Percentiles rank a stretch among this genome's conserved stretches.
These are phyloP conservation scores for Pipistrellus kuhlii DNA, from an alignment of 2,797 vertebrate species.

Conservation along the genomic window DNA sequence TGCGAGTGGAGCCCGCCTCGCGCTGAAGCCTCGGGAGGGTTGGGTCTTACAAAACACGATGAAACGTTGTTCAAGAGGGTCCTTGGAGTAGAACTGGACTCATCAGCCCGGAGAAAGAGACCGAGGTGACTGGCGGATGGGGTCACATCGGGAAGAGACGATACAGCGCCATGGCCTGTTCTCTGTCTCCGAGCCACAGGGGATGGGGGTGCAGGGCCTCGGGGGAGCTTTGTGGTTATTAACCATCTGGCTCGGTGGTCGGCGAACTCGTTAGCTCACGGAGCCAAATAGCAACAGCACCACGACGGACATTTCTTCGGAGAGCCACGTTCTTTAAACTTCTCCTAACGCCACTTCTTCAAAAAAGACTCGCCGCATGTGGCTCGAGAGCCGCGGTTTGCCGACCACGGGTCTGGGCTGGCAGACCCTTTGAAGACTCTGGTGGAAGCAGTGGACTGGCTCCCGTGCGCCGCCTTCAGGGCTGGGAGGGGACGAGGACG, in stretches of 20 bases:
- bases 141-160: background rate
- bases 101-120: slow-evolving; percentile 1
- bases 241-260: background rate
- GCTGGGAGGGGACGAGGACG: background rate
- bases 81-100: background rate
- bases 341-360: too few species aligned
- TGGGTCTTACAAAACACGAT: slow-evolving; percentile 28
- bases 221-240: background rate
- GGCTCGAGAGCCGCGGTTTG: too few species aligned
- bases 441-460: background rate
- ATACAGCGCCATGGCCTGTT: background rate
- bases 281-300: too few species aligned
- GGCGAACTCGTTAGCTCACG: too few species aligned
- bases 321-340: too few species aligned
- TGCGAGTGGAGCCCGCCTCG: background rate
- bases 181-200: background rate
- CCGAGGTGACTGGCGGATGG: background rate
- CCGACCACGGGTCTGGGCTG: background rate
- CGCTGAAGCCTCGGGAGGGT: background rate
- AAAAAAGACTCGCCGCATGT: too few species aligned
- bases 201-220: background rate
- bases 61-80: slow-evolving; percentile 3
- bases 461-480: background rate
- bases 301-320: too few species aligned
- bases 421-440: background rate